Conservation (phyloP, 2,113 vertebrate species). For the Eira barbara region DNA sequence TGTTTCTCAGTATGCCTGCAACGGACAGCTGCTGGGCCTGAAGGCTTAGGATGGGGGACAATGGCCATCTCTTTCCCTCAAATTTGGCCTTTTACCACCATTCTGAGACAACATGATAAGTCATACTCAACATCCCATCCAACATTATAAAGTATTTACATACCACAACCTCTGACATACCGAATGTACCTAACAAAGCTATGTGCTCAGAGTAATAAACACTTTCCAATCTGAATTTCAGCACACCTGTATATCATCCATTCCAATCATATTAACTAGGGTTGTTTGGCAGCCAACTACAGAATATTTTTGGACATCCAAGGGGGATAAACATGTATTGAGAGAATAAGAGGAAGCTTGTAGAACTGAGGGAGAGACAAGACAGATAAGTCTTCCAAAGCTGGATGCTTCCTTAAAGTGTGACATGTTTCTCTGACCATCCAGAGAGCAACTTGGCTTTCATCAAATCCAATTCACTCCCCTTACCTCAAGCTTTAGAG, state of each 20-base stretch:
- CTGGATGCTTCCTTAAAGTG: neutral
- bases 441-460: neutral
- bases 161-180: neutral
- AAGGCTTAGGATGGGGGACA: neutral
- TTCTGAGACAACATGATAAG: neutral
- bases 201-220: neutral
- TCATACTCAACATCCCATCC: neutral
- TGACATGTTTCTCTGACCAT: too few relatives aligned
- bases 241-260: neutral
- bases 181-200: neutral
- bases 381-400: neutral
- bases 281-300: neutral
- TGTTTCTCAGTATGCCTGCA: neutral
- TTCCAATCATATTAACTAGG: neutral
- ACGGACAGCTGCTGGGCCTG: neutral
- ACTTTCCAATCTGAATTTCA: neutral
- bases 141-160: neutral
- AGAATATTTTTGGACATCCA: neutral
- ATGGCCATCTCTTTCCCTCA: neutral
- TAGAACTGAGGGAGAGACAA: neutral
- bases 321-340: neutral
- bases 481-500: neutral
- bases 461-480: neutral
- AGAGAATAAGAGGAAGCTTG: neutral
- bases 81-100: neutral